A percentile compares a stretch with the other conserved stretches of the same genome.
Evolutionary conservation across 2,113 vertebrate genomes (phyloP).

Genomic region (Megaptera novaeangliae): DNA sequence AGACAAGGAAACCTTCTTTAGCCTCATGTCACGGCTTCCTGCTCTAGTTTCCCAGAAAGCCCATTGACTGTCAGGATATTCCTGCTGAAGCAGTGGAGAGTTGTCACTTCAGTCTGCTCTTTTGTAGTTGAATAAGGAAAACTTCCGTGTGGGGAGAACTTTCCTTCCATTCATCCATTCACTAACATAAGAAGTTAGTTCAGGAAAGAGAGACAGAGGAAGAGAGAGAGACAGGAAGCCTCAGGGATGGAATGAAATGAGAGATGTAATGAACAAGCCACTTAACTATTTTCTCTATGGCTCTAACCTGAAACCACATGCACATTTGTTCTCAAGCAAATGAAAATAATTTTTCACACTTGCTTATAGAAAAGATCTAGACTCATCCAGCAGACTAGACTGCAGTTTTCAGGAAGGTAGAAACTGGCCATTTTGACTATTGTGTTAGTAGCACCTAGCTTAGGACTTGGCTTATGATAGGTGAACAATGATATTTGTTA

Average conservation of each 20-base stretch:
- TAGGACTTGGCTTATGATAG: not conserved
- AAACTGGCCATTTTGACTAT: not conserved
- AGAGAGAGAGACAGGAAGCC: not conserved
- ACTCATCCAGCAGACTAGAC: not conserved
- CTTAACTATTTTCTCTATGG: not conserved
- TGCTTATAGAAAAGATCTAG: not conserved
- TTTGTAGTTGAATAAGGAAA: not conserved
- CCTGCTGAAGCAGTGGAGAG: not conserved
- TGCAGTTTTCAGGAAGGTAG: not conserved
- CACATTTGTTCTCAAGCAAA: not conserved
- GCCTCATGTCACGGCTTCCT: not conserved
- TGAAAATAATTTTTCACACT: not conserved
- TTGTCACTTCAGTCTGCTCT: not conserved
- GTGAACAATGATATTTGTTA: not conserved
- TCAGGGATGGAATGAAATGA: not conserved
- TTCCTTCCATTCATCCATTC: not conserved
- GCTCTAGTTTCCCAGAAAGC: not conserved
- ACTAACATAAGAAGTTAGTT: not conserved
- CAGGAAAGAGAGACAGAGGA: not conserved
- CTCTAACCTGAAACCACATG: not conserved
- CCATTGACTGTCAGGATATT: not conserved
- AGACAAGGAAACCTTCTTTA: not conserved
- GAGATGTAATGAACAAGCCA: not conserved
- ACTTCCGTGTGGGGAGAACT: not conserved
- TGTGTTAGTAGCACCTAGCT: not conserved